phyloP scores from a whole-genome alignment of 2,113 vertebrate species.

The Callopanchax toddi region DNA sequence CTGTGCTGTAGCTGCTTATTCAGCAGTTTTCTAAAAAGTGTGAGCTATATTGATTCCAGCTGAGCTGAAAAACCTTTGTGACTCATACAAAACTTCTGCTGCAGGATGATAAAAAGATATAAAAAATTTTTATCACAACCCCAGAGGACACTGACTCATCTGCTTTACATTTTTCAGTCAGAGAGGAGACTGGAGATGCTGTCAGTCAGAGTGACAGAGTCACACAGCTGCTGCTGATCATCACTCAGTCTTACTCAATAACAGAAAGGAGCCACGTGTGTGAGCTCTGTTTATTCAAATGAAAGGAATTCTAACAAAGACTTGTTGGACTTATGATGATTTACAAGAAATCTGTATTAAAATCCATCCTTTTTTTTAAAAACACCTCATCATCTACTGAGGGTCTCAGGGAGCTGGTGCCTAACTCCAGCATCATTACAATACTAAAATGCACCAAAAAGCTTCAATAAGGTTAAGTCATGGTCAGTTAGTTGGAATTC shows the following conservation, averaged over 20 bases:
- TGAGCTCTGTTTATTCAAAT: slow-evolving; percentile 1
- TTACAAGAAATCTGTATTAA: too few species aligned
- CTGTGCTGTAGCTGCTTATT: background rate
- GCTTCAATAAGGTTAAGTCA: too few species aligned
- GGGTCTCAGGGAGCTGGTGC: too few species aligned
- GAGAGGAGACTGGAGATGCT: background rate
- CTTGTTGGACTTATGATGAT: too few species aligned
- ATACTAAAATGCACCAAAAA: too few species aligned
- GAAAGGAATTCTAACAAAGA: too few species aligned
- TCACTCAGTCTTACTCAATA: slow-evolving; percentile 29
- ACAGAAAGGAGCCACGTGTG: slow-evolving; percentile 28
- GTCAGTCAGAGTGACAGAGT: slow-evolving; percentile 21
- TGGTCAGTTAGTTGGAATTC: too few species aligned
- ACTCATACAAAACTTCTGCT: background rate
- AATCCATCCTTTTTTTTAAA: too few species aligned
- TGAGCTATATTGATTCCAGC: background rate
- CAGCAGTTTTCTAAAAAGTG: background rate
- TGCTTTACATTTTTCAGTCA: slow-evolving; percentile 2
- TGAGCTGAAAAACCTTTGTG: background rate
- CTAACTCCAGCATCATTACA: too few species aligned
- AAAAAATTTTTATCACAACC: background rate
- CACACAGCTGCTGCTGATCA: slow-evolving; percentile 13
- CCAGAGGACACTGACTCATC: background rate
- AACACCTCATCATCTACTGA: too few species aligned
- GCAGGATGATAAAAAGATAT: background rate